Percentiles rank a stretch among this genome's conserved stretches.
These are phyloP conservation scores for Fistularia tabacaria DNA, from an alignment of 2,797 vertebrate species.

Conservation along the genomic window DNA sequence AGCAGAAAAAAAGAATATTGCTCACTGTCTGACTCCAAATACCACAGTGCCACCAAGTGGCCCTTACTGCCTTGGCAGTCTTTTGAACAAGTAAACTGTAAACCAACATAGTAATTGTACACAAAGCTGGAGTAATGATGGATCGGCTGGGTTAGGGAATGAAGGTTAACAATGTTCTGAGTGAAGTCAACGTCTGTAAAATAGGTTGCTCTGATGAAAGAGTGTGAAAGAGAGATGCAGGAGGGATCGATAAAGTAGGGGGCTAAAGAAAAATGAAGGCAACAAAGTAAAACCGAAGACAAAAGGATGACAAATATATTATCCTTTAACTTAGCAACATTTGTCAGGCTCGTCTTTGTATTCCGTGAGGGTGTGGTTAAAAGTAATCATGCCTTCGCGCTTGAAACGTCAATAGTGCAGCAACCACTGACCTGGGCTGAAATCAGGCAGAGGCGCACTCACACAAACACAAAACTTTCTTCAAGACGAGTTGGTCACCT, in stretches of 20 bases:
- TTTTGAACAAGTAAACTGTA: background rate
- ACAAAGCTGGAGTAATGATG: constrained; percentile 32
- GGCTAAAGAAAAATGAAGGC: constrained; percentile 24
- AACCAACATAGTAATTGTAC: constrained; percentile 7
- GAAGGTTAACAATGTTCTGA: constrained; percentile 44
- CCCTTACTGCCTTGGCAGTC: background rate
- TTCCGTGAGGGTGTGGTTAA: background rate
- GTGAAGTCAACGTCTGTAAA: constrained; percentile 26
- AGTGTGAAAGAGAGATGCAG: constrained; percentile 21
- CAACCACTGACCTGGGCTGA: no score
- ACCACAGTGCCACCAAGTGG: constrained; percentile 76
- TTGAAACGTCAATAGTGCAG: no score
- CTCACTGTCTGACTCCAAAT: constrained; percentile 40
- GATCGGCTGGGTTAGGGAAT: constrained; percentile 38
- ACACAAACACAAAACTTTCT: no score
- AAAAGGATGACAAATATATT: constrained; percentile 9
- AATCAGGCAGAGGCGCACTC: no score
- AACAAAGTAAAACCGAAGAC: constrained; percentile 1
- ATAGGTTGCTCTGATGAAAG: constrained; percentile 37
- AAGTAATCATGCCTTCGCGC: constrained; percentile 4
- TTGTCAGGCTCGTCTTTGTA: constrained; percentile 2
- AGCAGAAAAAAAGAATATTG: constrained; percentile 1
- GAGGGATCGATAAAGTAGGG: background rate
- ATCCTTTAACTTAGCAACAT: background rate
- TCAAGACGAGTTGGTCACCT: no score